Base-by-base conservation (phyloP, 1,140 invertebrate species). In the Branchinecta lindahli region DNA sequence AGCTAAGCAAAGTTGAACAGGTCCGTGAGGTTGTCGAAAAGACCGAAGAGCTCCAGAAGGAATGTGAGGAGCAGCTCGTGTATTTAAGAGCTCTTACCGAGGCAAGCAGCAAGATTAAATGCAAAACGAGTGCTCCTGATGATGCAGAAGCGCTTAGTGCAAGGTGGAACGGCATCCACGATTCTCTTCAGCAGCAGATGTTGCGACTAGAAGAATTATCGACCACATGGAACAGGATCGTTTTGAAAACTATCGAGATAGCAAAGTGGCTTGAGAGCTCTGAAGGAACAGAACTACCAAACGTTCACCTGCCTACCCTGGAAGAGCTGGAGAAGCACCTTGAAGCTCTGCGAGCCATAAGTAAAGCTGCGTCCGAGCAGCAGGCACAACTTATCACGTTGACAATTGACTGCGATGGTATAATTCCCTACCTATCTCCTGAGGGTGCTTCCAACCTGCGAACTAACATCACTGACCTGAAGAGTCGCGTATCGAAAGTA, bases 91-190 rank as follows among this genome's bases (percentile, higher is more conserved):
- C 75, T 76, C 71, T 86, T 91, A 78, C 85, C 85, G 75, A 80
- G 73, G 84, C 90, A 71, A 87, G 87, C 75, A 85, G 87, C 74
- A 84, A 88, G 77, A 84, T 91, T 73, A 82, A 84, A 15, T 84
- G 84, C 46, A 87, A 86, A 79, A 87, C 85, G 47, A 85, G 84
- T 76, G 87, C 86, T 44, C 85, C 85, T 18, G 88, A 91, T 79
- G 89, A 92, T 80, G 83, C 91, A 20, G 89, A 92, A 76, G 86
- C 88, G 10, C 83, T 91, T 69, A 84, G 89, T 71, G 89, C 87
- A 8, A 82, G 88, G 66, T 91, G 88, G 86, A 85, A 87, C 52
- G 82, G 85, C 0, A 83, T 92, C 15, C 85, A 91, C 72, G 86
- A 90, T 73, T 81, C 84, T 67, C 85, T 87, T 0, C 81, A 85